Evolutionary conservation across 2,113 vertebrate species (phyloP).

Genomic region (Pangasianodon gigas): DNA sequence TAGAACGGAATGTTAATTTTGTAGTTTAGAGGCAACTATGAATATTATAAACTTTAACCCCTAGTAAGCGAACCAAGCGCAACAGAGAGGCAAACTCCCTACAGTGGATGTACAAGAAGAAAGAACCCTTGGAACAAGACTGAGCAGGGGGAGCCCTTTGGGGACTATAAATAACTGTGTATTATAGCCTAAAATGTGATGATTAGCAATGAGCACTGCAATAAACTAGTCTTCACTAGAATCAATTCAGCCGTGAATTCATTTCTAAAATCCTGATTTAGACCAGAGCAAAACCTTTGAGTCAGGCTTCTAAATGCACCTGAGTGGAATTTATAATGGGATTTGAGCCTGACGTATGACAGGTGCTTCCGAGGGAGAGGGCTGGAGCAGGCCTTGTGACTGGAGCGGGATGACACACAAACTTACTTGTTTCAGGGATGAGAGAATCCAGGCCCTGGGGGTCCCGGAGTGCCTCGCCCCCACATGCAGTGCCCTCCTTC

Average conservation of each 20-base stretch:
- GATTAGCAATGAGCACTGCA: not conserved
- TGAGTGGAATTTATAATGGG: not conserved
- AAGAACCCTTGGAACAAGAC: not conserved
- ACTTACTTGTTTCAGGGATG: constrained; percentile 98
- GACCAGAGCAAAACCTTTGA: not conserved
- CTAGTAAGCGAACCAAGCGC: not conserved
- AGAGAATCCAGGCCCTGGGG: constrained; percentile 82
- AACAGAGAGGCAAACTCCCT: not conserved
- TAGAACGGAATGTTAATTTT: not conserved
- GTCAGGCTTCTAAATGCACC: not conserved
- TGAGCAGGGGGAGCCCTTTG: not conserved
- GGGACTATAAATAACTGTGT: not conserved
- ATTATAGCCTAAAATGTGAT: not conserved
- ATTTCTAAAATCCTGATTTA: not conserved
- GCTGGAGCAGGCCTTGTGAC: not conserved
- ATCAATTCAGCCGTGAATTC: not conserved
- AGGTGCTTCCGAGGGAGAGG: not conserved
- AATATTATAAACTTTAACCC: not conserved
- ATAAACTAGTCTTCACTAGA: not conserved
- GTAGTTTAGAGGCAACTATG: too few relatives aligned
- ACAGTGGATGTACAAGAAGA: not conserved
- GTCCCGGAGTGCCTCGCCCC: constrained; percentile 80
- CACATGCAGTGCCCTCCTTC: constrained; percentile 71
- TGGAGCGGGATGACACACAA: constrained; percentile 33
- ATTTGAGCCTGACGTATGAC: not conserved